Percentiles rank a stretch among this genome's conserved stretches.
Conservation (phyloP, 2,113 vertebrate genomes). For the Rattus rattus region DNA sequence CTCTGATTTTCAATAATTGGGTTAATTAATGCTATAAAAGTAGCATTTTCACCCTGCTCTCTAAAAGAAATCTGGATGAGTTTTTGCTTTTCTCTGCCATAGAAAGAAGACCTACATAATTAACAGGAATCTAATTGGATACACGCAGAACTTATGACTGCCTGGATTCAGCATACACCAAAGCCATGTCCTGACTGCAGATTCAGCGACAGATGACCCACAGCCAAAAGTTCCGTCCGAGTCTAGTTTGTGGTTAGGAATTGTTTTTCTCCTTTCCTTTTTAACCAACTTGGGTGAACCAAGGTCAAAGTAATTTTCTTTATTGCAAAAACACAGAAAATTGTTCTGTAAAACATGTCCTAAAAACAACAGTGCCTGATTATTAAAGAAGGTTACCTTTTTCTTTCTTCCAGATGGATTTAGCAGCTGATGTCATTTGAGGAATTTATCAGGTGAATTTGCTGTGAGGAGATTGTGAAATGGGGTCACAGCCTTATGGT, state of each 20-base stretch:
- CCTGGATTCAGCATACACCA: not conserved
- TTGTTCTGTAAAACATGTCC: conserved; percentile 49
- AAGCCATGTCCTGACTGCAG: conserved; percentile 1
- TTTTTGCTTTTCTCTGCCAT: not conserved
- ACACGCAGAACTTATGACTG: not conserved
- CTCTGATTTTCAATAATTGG: not conserved
- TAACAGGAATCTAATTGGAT: conserved; percentile 43
- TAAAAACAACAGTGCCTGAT: conserved; percentile 54
- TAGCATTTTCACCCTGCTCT: not conserved
- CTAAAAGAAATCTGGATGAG: not conserved
- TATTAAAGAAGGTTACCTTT: conserved; percentile 59
- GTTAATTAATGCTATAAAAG: not conserved
- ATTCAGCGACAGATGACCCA: conserved; percentile 1
- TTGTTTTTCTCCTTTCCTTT: not conserved
- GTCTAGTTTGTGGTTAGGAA: conserved; percentile 17
- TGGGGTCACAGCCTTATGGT: conserved; percentile 24
- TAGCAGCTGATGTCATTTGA: conserved; percentile 37
- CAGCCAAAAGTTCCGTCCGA: not conserved
- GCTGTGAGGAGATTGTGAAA: conserved; percentile 48
- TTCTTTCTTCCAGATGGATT: conserved; percentile 50
- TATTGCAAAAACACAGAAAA: conserved; percentile 61
- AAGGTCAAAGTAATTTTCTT: conserved; percentile 73
- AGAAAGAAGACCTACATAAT: not conserved
- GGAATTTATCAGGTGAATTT: conserved; percentile 69
- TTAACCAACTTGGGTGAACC: conserved; percentile 19